Evolutionary conservation across 1,140 invertebrate species (phyloP).

Genomic region (Pentalonia nigronervosa): DNA sequence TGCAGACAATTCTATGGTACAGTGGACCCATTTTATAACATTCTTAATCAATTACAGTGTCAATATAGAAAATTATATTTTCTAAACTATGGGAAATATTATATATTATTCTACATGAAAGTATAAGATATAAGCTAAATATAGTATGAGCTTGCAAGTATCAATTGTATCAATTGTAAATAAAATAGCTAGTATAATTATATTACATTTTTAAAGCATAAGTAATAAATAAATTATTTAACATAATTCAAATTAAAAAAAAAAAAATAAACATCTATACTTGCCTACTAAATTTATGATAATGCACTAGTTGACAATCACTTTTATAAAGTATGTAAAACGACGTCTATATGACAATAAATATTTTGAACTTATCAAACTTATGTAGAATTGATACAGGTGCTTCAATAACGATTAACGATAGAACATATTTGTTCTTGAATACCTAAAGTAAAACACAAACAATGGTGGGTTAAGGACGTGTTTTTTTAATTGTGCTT

Average conservation of each 20-base stretch:
- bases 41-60: not conserved
- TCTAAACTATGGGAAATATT: not conserved
- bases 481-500: not conserved
- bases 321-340: not conserved
- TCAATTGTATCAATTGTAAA: not conserved
- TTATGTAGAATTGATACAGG: not conserved
- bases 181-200: not conserved
- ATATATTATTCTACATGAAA: not conserved
- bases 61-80: not conserved
- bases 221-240: not conserved
- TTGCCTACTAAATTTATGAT: too few relatives aligned
- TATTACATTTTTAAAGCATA: not conserved
- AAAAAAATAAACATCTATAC: too few relatives aligned
- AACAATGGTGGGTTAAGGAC: constrained; percentile 23
- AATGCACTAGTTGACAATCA: not conserved
- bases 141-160: not conserved
- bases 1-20: not conserved
- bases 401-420: not conserved
- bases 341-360: not conserved
- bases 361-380: not conserved
- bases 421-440: not conserved
- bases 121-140: too few relatives aligned
- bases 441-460: constrained; percentile 1
- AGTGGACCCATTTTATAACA: not conserved
- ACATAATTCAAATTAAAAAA: too few relatives aligned